Base-by-base conservation (phyloP, 2,113 vertebrate genomes). In the Lamprotornis superbus region DNA sequence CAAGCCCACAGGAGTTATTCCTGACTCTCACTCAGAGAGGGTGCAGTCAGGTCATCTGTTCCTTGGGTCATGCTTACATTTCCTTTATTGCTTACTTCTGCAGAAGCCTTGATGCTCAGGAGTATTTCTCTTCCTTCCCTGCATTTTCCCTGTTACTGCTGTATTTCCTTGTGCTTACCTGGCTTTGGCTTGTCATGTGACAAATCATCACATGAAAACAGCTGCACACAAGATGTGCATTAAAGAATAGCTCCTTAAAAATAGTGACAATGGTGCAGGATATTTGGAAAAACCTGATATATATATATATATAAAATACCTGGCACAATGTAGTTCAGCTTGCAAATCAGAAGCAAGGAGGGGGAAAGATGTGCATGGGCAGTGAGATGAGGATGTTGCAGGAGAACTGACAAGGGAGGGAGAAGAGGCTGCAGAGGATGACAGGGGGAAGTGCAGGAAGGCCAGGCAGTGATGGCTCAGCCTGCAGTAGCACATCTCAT, bases 41-140 rank as follows among this genome's bases (percentile, higher is more conserved):
- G 2, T 78, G 30, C 13, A 47, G 0, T 17, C 4, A 2, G 50
- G 19, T 17, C 12, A 27, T 21, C 33, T 2, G 0, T 67, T 67
- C 57, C 47, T 71, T 5, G 7, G 31, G 21, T n/a, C 23, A 21
- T 35, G 40, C 18, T 76, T 31, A 0, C 22, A 28, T 63, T 53
- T 57, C 24, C 22, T 74, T 27, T 24, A 22, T 33, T 6, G 1
- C 9, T 68, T 10, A 4, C 11, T 64, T 52, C 53, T 55, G 39
- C 25, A 47, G 49, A 55, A 77, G 13, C 47, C 33, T 44, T 20
- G 57, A 49, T 46, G 44, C 3, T 68, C 25, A 17, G 31, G 47
- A 83, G 47, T 12, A 17, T 44, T 71, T 81, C 4, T 5, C 28
- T 5, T 67, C 47, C 27, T 71, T 74, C 22, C 6, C 53, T 87